A percentile compares a stretch with the other conserved stretches of the same genome.
phyloP scores from a whole-genome alignment of 2,888 invertebrate genomes.

The Synanthedon andrenaeformis region DNA sequence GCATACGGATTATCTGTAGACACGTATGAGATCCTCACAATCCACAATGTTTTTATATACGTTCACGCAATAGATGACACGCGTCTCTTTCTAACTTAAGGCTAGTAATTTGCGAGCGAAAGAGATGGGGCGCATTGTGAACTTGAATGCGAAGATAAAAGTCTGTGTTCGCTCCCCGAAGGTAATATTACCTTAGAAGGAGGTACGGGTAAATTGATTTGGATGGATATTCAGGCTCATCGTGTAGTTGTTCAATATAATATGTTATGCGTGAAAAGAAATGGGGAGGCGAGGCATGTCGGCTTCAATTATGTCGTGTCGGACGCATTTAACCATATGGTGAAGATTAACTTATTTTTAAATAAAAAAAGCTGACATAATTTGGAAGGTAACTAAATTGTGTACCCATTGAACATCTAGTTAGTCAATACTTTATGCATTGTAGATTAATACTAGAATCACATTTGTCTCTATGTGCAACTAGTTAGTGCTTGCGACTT shows the following conservation, averaged over 20 bases:
- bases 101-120: not conserved
- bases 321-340: constrained; percentile 5
- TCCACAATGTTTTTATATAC: constrained; percentile 1
- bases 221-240: constrained; percentile 24
- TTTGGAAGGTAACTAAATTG: too few relatives aligned
- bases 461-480: too few relatives aligned
- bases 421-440: too few relatives aligned
- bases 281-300: constrained; percentile 15
- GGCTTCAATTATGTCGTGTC: constrained; percentile 15
- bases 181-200: constrained; percentile 29
- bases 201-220: constrained; percentile 38
- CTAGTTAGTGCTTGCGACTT: too few relatives aligned
- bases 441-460: too few relatives aligned
- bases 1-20: constrained; percentile 9
- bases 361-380: too few relatives aligned
- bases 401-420: too few relatives aligned
- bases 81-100: not conserved
- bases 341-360: too few relatives aligned
- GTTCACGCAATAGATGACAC: not conserved
- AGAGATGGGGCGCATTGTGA: constrained; percentile 7
- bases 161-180: constrained; percentile 9
- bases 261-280: constrained; percentile 19
- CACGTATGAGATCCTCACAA: constrained; percentile 1
- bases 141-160: constrained; percentile 17
- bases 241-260: constrained; percentile 25